Evolutionary conservation across 1,140 invertebrate species (phyloP), one percentile per base, ranked within the genome.

Genomic region (Cryptotermes secundus): DNA sequence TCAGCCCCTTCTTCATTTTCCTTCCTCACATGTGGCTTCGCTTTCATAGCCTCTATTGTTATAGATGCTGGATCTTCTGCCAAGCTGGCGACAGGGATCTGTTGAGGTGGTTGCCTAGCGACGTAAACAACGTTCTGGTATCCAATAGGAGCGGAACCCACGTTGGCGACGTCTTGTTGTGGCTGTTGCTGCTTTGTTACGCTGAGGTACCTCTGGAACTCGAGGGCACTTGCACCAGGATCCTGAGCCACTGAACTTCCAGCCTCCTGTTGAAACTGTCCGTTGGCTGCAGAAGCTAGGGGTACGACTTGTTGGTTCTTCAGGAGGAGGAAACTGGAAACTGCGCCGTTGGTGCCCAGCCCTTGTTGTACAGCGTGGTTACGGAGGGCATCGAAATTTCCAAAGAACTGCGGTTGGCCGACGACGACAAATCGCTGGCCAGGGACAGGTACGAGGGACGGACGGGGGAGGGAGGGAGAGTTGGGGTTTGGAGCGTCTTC

Each of bases 341-440:
- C 82, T 19, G 86, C 85, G 12, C 59, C 81, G 38, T 85, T 85
- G 7, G 65, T 85, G 14, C 81, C 34, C 65, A 84, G 72, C 31
- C 34, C 81, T 59, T 84, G 65, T 3, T 45, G 65, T 3, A 84
- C 45, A 10, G 38, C 83, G 59, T 42, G 83, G 72, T 72, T 53
- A 24, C 79, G 36, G 7, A 86, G 80, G 4, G 80, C 83, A 16
- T 81, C 85, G 79, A 81, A 84, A 80, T 85, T 86, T 19, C 84
- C 83, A 79, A 85, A 86, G 84, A 86, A 86, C 82, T 86, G 86
- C 14, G 86, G 86, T 49, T 86, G 85, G n/a, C 84, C 83, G 6
- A 85, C 34, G 9, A 86, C 59, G 24, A 86, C 72, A n/a, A 81
- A 86, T 35, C 83, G 42, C 38, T 86, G 86, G 24, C 80, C 84